Evolutionary conservation across 2,888 invertebrate genomes (phyloP).

Genomic region (Drosophila neotestacea): DNA sequence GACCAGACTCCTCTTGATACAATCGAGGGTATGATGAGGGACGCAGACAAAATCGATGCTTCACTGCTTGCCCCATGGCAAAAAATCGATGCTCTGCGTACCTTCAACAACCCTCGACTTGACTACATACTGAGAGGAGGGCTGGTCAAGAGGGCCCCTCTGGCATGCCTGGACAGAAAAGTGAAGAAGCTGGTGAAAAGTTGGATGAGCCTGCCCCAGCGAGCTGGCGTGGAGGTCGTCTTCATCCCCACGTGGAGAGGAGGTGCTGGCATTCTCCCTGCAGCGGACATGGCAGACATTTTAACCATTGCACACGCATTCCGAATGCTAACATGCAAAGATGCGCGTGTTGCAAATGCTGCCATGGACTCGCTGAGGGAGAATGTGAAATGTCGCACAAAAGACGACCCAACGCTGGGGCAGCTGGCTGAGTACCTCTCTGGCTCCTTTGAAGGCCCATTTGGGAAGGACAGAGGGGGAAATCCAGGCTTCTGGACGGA

Average conservation of each 20-base stretch:
- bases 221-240: not conserved
- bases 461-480: constrained; percentile 1
- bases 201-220: constrained; percentile 4
- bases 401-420: constrained; percentile 1
- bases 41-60: not conserved
- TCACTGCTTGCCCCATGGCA: not conserved
- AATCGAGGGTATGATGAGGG: not conserved
- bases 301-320: not conserved
- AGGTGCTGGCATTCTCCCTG: not conserved
- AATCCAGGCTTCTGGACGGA: constrained; percentile 9
- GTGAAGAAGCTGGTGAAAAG: not conserved
- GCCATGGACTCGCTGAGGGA: constrained; percentile 4
- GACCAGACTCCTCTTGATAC: not conserved
- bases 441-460: not conserved
- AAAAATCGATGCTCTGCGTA: not conserved
- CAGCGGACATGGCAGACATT: not conserved
- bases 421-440: not conserved
- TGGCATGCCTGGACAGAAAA: not conserved
- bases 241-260: not conserved
- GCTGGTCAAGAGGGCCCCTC: not conserved
- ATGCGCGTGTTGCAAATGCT: not conserved
- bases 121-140: not conserved
- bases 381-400: not conserved
- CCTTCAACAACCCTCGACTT: not conserved
- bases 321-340: not conserved